phyloP scores from a whole-genome alignment of 2,113 vertebrate genomes.

The Lasiurus cinereus region DNA sequence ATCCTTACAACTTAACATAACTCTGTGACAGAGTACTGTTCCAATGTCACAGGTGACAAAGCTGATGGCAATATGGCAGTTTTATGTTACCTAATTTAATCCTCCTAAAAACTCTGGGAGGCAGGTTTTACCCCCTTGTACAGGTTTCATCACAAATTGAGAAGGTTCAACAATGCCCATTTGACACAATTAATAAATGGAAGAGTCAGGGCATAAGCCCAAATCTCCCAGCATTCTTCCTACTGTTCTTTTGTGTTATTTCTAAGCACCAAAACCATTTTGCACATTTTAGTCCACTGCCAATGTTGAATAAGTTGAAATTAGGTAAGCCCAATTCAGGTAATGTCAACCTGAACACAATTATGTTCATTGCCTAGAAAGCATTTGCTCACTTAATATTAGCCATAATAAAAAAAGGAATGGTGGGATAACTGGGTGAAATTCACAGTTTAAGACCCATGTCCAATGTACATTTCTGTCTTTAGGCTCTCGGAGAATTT shows the following conservation, averaged over 20 bases:
- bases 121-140: background rate
- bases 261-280: background rate
- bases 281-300: background rate
- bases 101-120: background rate
- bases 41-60: background rate
- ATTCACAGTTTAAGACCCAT: conserved; percentile 10
- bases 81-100: background rate
- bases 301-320: background rate
- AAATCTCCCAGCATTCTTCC: background rate
- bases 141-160: background rate
- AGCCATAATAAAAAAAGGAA: conserved; percentile 14
- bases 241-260: background rate
- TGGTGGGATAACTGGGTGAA: conserved; percentile 21
- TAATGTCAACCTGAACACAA: conserved; percentile 66
- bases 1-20: background rate
- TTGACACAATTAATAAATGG: background rate
- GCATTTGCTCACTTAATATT: conserved; percentile 37
- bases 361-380: conserved; percentile 42
- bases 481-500: conserved; percentile 67
- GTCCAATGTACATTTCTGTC: conserved; percentile 72
- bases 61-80: background rate
- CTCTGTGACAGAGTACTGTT: background rate
- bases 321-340: background rate
- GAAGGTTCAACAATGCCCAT: background rate
- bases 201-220: background rate